These are phyloP conservation scores for Syrphus vitripennis DNA, from an alignment of 2,888 invertebrate genomes.

Conservation along the genomic window DNA sequence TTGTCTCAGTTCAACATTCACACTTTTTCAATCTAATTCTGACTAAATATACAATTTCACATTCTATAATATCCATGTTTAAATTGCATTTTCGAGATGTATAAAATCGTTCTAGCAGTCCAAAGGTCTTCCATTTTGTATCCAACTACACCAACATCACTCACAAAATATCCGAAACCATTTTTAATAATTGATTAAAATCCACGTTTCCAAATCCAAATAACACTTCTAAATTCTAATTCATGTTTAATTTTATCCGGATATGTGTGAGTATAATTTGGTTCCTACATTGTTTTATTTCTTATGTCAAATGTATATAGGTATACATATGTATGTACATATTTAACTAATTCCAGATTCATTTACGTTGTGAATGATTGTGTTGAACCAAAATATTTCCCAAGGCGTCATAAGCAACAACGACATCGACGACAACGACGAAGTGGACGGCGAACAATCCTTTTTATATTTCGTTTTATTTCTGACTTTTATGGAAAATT, in stretches of 20 bases:
- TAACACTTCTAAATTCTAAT: neutral
- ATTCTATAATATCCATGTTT: too few species aligned
- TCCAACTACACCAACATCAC: neutral
- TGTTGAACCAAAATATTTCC: slow-evolving; percentile 26
- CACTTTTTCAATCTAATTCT: too few species aligned
- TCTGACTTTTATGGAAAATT: slow-evolving; percentile 33
- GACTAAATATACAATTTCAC: too few species aligned
- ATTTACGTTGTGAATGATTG: slow-evolving; percentile 16
- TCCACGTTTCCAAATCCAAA: neutral
- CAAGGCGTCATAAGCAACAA: slow-evolving; percentile 7
- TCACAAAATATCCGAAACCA: neutral
- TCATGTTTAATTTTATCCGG: neutral
- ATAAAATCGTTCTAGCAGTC: neutral
- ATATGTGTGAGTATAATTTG: neutral
- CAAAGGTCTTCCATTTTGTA: neutral
- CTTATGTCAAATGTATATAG: neutral
- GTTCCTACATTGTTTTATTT: neutral
- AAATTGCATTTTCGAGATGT: neutral
- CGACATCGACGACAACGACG: neutral
- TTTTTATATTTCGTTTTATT: slow-evolving; percentile 16
- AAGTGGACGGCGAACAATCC: neutral
- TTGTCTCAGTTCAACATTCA: too few species aligned
- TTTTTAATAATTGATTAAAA: neutral
- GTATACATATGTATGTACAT: too few species aligned
- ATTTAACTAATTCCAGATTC: slow-evolving; percentile 14